These are phyloP conservation scores for Caranx ignobilis DNA, from an alignment of 2,113 vertebrate species.

Conservation along the genomic window DNA sequence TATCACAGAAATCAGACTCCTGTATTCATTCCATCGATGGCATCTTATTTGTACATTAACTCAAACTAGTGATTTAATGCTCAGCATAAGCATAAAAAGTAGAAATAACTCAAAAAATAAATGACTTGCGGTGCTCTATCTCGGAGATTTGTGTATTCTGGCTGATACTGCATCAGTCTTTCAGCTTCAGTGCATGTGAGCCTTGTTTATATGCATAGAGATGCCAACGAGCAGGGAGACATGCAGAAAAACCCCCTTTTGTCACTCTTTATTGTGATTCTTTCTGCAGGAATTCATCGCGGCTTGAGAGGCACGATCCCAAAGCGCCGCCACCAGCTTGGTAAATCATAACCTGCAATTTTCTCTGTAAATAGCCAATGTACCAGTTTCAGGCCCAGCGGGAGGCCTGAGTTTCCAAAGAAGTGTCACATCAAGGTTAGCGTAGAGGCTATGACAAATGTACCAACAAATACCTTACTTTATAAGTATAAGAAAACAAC, in stretches of 20 bases:
- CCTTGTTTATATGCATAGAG: slow-evolving; percentile 65
- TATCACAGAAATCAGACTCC: not conserved
- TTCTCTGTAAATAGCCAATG: slow-evolving; percentile 57
- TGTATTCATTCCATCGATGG: slow-evolving; percentile 16
- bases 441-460: slow-evolving; percentile 26
- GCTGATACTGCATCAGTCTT: slow-evolving; percentile 19
- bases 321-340: slow-evolving; percentile 4
- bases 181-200: slow-evolving; percentile 29
- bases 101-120: slow-evolving; percentile 19
- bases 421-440: slow-evolving; percentile 62
- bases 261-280: slow-evolving; percentile 56
- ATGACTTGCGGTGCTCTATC: not conserved
- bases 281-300: slow-evolving; percentile 44
- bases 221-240: slow-evolving; percentile 24
- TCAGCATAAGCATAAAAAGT: not conserved
- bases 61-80: slow-evolving; percentile 27
- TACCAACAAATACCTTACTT: not conserved
- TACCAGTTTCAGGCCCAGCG: slow-evolving; percentile 38
- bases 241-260: slow-evolving; percentile 54
- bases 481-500: slow-evolving; percentile 1
- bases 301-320: slow-evolving; percentile 34
- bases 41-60: slow-evolving; percentile 24
- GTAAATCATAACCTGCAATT: slow-evolving; percentile 69
- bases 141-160: slow-evolving; percentile 45
- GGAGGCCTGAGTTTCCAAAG: slow-evolving; percentile 37